Evolutionary conservation across 2,113 vertebrate species (phyloP).

Genomic region (Tauraco erythrolophus): DNA sequence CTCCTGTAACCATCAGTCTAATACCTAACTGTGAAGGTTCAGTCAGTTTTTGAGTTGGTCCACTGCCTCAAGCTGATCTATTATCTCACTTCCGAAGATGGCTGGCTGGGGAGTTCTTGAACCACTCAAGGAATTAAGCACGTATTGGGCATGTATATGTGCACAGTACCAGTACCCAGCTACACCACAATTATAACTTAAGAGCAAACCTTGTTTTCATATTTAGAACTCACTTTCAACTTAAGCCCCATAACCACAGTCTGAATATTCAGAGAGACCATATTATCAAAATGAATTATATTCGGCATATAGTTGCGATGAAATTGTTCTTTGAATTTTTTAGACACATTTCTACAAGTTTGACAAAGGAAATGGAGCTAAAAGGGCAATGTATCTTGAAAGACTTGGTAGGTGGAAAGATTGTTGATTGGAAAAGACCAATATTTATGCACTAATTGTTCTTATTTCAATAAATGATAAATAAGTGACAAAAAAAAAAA

Average conservation of each 20-base stretch:
- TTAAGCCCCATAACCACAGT: not conserved
- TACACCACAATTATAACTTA: not conserved
- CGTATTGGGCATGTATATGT: no score
- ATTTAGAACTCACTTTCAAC: not conserved
- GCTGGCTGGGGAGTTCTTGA: not conserved
- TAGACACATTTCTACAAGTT: not conserved
- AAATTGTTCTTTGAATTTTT: not conserved
- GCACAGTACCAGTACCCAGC: not conserved
- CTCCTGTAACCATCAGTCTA: not conserved
- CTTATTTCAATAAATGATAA: not conserved
- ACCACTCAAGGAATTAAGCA: not conserved
- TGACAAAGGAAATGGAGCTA: not conserved
- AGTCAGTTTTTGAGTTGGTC: not conserved
- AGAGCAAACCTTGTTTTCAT: not conserved
- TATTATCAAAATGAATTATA: not conserved
- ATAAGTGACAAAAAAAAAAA: not conserved
- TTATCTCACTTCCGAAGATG: not conserved
- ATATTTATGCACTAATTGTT: not conserved
- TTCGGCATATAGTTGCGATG: accelerated
- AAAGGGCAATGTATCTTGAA: accelerated
- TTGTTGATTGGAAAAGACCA: not conserved
- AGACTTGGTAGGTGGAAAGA: not conserved
- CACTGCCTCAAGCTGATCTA: not conserved
- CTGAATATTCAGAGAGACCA: not conserved
- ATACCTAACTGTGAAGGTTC: not conserved